Evolutionary conservation across 53 echinoderm and acorn worm genomes (phyloP).

Genomic region (Hippasteria phrygiana): DNA sequence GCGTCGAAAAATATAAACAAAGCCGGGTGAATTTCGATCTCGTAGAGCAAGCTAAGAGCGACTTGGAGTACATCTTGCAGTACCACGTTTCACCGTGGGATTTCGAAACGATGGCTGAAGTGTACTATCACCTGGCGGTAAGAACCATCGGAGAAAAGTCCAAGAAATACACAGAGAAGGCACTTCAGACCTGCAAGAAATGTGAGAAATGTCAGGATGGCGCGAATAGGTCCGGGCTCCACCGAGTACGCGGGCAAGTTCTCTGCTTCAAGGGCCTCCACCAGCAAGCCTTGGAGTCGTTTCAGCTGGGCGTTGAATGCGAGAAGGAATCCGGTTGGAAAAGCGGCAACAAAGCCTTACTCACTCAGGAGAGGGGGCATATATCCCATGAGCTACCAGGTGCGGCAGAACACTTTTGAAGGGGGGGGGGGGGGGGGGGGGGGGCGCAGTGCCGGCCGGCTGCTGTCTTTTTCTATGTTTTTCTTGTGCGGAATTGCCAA

Average conservation of each 20-base stretch:
- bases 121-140: neutral
- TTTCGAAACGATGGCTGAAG: neutral
- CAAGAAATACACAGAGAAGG: neutral
- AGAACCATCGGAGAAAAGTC: neutral
- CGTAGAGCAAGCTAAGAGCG: neutral
- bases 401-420: too few relatives aligned
- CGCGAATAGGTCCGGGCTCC: neutral
- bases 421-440: too few relatives aligned
- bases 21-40: neutral
- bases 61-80: neutral
- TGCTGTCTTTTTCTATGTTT: too few relatives aligned
- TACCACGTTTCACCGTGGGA: neutral
- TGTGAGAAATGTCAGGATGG: neutral
- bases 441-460: too few relatives aligned
- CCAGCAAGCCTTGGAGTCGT: neutral
- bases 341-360: neutral
- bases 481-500: too few relatives aligned
- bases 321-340: neutral
- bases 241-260: neutral
- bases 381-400: too few relatives aligned
- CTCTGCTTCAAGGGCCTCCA: neutral
- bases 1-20: neutral
- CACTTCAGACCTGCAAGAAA: neutral
- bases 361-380: neutral
- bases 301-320: neutral